A percentile compares a stretch with the other conserved stretches of the same genome.
These are phyloP conservation scores for Willisornis vidua DNA, from an alignment of 2,113 vertebrate species.

Conservation along the genomic window DNA sequence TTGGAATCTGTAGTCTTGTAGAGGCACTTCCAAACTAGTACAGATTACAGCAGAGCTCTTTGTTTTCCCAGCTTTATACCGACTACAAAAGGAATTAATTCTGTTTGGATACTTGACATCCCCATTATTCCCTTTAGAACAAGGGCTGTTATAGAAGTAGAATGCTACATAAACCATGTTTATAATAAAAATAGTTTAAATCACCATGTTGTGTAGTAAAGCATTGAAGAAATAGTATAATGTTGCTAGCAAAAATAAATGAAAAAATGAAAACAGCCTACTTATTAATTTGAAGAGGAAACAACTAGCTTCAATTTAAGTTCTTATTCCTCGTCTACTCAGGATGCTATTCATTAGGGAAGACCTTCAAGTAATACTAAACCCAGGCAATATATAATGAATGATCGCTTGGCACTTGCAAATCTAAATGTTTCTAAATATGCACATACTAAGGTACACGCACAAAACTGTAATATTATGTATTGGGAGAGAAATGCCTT, in stretches of 20 bases:
- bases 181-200: not conserved
- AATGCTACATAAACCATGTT: conserved; percentile 32
- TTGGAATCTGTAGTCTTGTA: conserved; percentile 1
- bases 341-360: not conserved
- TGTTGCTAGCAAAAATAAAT: not conserved
- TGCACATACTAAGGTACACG: not conserved
- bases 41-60: conserved; percentile 30
- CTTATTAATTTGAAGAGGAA: not conserved
- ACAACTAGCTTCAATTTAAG: not conserved
- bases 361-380: not conserved
- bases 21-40: conserved; percentile 10
- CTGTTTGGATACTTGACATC: conserved; percentile 18
- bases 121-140: conserved; percentile 15
- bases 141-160: not conserved
- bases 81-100: conserved; percentile 53
- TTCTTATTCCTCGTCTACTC: not conserved
- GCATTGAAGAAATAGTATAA: not conserved
- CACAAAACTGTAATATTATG: not conserved
- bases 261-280: not conserved
- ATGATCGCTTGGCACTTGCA: not conserved
- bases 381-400: not conserved
- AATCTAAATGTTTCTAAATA: not conserved
- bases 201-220: not conserved
- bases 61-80: not conserved
- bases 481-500: not conserved